Evolutionary conservation across 2,888 invertebrate genomes (phyloP).

Genomic region (Pocota personata): DNA sequence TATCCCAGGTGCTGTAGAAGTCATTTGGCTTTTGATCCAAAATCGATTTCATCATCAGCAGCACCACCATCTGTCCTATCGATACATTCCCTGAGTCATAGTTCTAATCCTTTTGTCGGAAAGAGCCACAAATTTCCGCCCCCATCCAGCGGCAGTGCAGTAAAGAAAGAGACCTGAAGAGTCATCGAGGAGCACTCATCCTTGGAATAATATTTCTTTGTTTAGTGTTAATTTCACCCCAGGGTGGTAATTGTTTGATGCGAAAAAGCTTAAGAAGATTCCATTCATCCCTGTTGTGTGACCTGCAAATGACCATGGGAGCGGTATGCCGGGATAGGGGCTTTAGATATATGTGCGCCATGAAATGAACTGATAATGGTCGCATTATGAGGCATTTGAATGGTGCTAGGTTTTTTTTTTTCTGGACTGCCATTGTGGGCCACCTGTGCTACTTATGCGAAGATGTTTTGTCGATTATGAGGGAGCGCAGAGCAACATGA

Average conservation of each 20-base stretch:
- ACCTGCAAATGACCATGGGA: constrained; percentile 27
- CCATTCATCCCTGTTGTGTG: constrained; percentile 9
- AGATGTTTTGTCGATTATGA: constrained; percentile 9
- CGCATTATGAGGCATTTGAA: constrained; percentile 41
- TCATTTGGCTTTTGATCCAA: constrained; percentile 71
- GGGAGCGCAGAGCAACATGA: background rate
- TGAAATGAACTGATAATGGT: constrained; percentile 41
- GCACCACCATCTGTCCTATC: constrained; percentile 36
- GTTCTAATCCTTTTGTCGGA: constrained; percentile 61
- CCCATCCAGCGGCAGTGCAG: background rate
- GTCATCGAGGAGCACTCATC: constrained; percentile 45
- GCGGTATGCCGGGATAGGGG: background rate
- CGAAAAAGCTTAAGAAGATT: constrained; percentile 32
- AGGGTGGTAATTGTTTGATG: constrained; percentile 64
- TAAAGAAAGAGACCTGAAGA: constrained; percentile 16
- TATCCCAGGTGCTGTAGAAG: constrained; percentile 57
- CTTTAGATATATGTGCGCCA: background rate
- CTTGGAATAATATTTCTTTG: constrained; percentile 64
- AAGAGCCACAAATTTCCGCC: constrained; percentile 21
- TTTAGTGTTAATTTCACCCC: constrained; percentile 66
- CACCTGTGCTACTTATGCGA: constrained; percentile 13
- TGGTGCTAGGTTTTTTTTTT: constrained; percentile 18
- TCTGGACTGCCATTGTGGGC: background rate
- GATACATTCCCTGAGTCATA: constrained; percentile 51
- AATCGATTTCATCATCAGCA: constrained; percentile 62